Conservation (phyloP, 2,113 vertebrate genomes). For the Heloderma charlesbogerti region DNA sequence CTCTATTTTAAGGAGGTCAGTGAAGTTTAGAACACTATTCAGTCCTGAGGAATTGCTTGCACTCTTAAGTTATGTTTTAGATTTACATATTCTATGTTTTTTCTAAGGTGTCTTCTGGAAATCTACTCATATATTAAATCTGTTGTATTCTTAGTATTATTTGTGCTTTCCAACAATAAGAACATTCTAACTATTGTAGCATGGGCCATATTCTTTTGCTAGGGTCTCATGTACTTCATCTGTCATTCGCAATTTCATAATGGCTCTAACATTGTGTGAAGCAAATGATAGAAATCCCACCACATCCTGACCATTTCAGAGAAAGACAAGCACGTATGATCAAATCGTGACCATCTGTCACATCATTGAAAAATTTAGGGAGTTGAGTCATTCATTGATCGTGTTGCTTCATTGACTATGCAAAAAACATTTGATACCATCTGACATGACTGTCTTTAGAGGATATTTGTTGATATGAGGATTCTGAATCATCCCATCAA, state of each 20-base stretch:
- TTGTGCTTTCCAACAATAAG: background rate
- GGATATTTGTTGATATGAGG: slow-evolving; percentile 12
- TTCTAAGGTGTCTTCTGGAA: background rate
- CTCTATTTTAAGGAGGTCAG: too few relatives aligned
- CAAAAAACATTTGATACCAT: slow-evolving; percentile 32
- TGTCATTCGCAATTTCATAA: slow-evolving; percentile 14
- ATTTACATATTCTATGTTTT: background rate
- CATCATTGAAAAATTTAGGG: slow-evolving; percentile 36
- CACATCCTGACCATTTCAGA: slow-evolving; percentile 26
- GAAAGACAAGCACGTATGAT: slow-evolving; percentile 4
- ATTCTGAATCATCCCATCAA: slow-evolving; percentile 2
- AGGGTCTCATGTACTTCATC: background rate
- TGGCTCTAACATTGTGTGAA: background rate
- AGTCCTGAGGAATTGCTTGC: background rate
- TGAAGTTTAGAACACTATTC: background rate
- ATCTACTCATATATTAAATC: background rate
- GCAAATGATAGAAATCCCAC: slow-evolving; percentile 26
- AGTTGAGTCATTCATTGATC: slow-evolving; percentile 31
- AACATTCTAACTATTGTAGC: background rate
- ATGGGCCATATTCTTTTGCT: background rate
- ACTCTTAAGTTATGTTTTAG: background rate
- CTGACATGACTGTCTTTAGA: slow-evolving; percentile 20
- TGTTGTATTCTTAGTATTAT: background rate
- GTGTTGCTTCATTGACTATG: slow-evolving; percentile 32
- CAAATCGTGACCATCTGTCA: slow-evolving; percentile 34